These are phyloP conservation scores for Leguminivora glycinivorella DNA, from an alignment of 1,140 invertebrate species.

Conservation along the genomic window DNA sequence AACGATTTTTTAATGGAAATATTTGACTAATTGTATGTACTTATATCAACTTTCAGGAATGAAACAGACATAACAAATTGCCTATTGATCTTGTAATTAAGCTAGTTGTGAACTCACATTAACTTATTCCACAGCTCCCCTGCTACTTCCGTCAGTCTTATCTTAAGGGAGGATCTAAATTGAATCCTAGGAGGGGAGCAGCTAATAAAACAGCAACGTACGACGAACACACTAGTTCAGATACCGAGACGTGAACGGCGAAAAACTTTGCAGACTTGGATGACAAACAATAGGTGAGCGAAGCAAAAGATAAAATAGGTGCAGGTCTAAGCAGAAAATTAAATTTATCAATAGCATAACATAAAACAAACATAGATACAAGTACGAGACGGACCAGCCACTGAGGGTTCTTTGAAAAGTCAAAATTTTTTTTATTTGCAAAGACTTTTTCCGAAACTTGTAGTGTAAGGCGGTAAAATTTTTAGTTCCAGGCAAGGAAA, in stretches of 20 bases:
- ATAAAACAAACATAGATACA: neutral
- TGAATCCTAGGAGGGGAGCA: slow-evolving; percentile 61
- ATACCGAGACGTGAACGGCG: slow-evolving; percentile 11
- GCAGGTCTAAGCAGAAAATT: neutral
- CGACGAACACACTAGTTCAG: slow-evolving; percentile 19
- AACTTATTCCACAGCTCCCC: slow-evolving; percentile 27
- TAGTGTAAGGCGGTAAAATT: no score
- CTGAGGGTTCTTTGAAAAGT: no score
- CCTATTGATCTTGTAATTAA: slow-evolving; percentile 15
- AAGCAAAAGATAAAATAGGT: neutral
- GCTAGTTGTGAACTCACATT: slow-evolving; percentile 15
- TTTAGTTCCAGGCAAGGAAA: no score
- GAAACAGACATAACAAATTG: neutral
- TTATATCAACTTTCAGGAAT: neutral
- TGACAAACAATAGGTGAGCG: neutral
- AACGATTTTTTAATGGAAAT: no score
- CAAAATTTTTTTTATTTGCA: no score
- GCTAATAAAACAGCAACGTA: slow-evolving; percentile 61
- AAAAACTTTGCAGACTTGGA: slow-evolving; percentile 23
- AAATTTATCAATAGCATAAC: neutral
- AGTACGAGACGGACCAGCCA: no score
- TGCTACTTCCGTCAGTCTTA: slow-evolving; percentile 40
- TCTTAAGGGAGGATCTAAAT: slow-evolving; percentile 68
- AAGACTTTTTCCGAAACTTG: no score
- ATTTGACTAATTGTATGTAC: no score